Conservation (phyloP, 2,113 vertebrate species). For the Nanorana parkeri region DNA sequence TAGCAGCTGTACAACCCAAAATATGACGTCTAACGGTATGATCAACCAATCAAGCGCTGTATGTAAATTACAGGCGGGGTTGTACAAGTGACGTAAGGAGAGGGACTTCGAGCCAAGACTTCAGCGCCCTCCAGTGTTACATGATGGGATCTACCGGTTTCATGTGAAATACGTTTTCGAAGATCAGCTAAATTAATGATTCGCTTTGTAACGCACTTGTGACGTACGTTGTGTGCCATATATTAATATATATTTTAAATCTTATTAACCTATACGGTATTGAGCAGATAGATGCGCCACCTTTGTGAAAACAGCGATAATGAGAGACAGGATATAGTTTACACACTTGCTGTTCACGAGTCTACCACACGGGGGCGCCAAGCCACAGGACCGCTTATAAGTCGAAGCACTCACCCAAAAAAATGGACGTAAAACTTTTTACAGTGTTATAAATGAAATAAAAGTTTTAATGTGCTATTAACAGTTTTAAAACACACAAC, state of each 20-base stretch:
- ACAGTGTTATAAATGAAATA: too few relatives aligned
- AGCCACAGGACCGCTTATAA: too few relatives aligned
- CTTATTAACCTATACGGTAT: too few relatives aligned
- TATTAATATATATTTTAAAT: background rate
- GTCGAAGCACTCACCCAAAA: too few relatives aligned
- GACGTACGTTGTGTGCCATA: too few relatives aligned
- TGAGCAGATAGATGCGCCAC: too few relatives aligned
- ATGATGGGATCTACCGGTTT: background rate
- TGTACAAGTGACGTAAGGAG: background rate
- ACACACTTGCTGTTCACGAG: background rate
- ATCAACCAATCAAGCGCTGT: background rate
- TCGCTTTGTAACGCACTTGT: too few relatives aligned
- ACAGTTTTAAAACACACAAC: too few relatives aligned
- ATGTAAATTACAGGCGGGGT: slow-evolving; percentile 34
- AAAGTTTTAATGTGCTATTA: too few relatives aligned
- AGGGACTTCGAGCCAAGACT: background rate
- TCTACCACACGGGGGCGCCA: background rate
- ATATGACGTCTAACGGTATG: background rate
- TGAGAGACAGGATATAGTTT: background rate
- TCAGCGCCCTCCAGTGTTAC: slow-evolving; percentile 39
- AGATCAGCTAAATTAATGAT: too few relatives aligned
- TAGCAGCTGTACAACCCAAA: background rate
- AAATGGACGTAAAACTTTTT: too few relatives aligned
- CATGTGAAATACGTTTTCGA: background rate
- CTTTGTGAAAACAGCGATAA: background rate